Evolutionary conservation across 2,797 vertebrate species (phyloP).

Genomic region (Eulemur albifrons): DNA sequence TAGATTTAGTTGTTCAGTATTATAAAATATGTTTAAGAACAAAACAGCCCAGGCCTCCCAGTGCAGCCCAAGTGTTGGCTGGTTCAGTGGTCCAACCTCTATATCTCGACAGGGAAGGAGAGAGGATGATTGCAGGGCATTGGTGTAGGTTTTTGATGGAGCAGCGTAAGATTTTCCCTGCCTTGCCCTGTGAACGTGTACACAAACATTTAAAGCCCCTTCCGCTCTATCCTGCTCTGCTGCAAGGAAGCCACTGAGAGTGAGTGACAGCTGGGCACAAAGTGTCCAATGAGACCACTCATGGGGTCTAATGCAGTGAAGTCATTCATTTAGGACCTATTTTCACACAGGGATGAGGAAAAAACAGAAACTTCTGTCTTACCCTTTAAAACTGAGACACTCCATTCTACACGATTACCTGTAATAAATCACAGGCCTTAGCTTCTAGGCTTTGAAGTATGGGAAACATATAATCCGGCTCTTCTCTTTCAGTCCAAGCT

Average conservation of each 20-base stretch:
- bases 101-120: neutral
- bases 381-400: constrained; percentile 36
- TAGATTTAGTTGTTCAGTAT: constrained; percentile 66
- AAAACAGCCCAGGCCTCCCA: constrained; percentile 38
- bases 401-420: constrained; percentile 44
- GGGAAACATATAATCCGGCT: constrained; percentile 43
- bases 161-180: constrained; percentile 46
- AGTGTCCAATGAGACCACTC: constrained; percentile 59
- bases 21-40: constrained; percentile 75
- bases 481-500: constrained; percentile 52
- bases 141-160: constrained; percentile 52
- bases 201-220: neutral
- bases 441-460: constrained; percentile 46
- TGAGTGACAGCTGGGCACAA: constrained; percentile 56
- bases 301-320: constrained; percentile 70
- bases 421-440: constrained; percentile 47
- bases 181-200: constrained; percentile 50
- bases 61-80: constrained; percentile 23
- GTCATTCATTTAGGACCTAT: constrained; percentile 62
- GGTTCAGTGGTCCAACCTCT: constrained; percentile 28
- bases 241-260: constrained; percentile 55
- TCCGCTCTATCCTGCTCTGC: constrained; percentile 19
- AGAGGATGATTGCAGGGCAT: constrained; percentile 53
- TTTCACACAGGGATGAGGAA: constrained; percentile 57
- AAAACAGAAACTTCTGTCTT: constrained; percentile 57